These are phyloP conservation scores for Pollenia griseotomentosa DNA, from an alignment of 2,888 invertebrate species.

Conservation along the genomic window DNA sequence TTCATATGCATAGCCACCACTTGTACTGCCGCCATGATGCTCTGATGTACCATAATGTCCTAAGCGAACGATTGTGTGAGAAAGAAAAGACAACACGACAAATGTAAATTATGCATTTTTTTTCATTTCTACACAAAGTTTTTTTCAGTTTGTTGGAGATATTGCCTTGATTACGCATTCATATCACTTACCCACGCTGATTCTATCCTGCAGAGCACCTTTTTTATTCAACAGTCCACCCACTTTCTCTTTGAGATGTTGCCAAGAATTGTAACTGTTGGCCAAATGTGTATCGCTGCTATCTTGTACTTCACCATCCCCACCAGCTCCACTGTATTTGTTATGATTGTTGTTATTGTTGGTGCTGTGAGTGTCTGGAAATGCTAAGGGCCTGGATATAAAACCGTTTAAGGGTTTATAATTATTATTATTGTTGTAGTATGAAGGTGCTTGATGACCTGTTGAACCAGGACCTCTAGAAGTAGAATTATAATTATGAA, in stretches of 20 bases:
- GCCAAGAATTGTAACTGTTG: slow-evolving; percentile 78
- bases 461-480: slow-evolving; percentile 77
- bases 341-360: slow-evolving; percentile 73
- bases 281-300: slow-evolving; percentile 69
- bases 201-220: slow-evolving; percentile 77
- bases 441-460: slow-evolving; percentile 48
- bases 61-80: slow-evolving; percentile 55
- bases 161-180: slow-evolving; percentile 70
- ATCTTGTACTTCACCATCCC: slow-evolving; percentile 28
- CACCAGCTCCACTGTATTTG: slow-evolving; percentile 38
- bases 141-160: slow-evolving; percentile 19
- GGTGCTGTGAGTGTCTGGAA: slow-evolving; percentile 69
- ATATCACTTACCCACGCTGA: slow-evolving; percentile 80
- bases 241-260: slow-evolving; percentile 72
- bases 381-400: slow-evolving; percentile 72
- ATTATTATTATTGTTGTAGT: slow-evolving; percentile 55
- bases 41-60: slow-evolving; percentile 77
- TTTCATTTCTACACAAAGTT: slow-evolving; percentile 33
- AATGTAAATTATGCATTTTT: slow-evolving; percentile 60
- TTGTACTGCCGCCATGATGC: slow-evolving; percentile 54
- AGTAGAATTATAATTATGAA: slow-evolving; percentile 23
- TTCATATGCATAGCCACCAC: slow-evolving; percentile 76
- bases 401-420: slow-evolving; percentile 68
- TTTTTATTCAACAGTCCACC: slow-evolving; percentile 58
- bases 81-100: slow-evolving; percentile 33